Conservation (phyloP, 92 coral and sea anemone genomes). For the Paragorgia papillata region DNA sequence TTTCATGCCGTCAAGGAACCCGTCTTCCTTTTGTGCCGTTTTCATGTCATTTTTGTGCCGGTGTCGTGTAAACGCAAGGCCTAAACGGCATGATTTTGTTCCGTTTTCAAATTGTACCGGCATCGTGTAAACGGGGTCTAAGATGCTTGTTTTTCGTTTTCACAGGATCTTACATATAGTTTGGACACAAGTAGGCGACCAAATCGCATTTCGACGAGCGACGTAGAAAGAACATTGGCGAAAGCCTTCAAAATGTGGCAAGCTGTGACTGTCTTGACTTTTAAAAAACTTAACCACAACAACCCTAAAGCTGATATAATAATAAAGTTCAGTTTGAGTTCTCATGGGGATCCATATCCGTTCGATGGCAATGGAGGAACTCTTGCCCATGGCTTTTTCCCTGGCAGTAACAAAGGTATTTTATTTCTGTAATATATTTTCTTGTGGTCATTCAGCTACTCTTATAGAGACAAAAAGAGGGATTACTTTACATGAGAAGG, state of each 20-base stretch:
- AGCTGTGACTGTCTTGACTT: not conserved
- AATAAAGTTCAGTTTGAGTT: not conserved
- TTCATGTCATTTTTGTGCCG: no score
- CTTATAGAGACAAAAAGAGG: no score
- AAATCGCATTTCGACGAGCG: not conserved
- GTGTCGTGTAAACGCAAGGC: no score
- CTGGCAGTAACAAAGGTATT: conserved; percentile 5
- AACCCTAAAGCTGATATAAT: conserved; percentile 20
- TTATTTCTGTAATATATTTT: no score
- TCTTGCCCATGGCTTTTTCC: conserved; percentile 33
- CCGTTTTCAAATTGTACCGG: no score
- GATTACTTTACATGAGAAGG: no score
- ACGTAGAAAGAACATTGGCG: conserved; percentile 10
- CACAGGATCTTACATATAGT: conserved; percentile 7
- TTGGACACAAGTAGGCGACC: not conserved
- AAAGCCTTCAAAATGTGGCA: conserved; percentile 34
- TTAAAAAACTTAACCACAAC: conserved; percentile 7
- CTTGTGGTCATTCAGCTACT: no score
- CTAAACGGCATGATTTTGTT: no score
- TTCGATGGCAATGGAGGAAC: conserved; percentile 35
- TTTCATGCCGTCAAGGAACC: no score
- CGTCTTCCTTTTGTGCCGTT: no score
- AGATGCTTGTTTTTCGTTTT: not conserved
- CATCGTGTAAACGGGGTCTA: no score
- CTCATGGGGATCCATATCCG: conserved; percentile 4